Base-by-base conservation (phyloP, 2,797 vertebrate species). In the Pipistrellus kuhlii region DNA sequence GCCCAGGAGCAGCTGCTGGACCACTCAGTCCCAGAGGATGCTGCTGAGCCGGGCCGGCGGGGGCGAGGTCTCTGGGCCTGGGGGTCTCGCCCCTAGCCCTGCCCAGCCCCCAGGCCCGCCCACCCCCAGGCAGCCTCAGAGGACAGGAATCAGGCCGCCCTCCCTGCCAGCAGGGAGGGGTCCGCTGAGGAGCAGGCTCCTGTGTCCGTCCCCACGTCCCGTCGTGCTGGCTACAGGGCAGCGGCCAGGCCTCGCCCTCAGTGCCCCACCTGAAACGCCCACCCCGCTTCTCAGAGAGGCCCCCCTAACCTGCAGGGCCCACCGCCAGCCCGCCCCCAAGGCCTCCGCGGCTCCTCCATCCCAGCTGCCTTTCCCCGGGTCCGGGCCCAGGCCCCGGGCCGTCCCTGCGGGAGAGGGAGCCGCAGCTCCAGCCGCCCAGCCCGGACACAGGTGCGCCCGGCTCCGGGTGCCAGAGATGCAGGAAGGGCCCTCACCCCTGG, bases 1-100 rank as follows among this genome's bases (percentile, higher is more conserved):
- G 97, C 96, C 94, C 97, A 92, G 95, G 92, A 96, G 92, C 97
- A 97, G 98, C 97, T 96, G 97, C 80, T 73, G 78, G 72, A 95
- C 95, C 92, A 92, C 97, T 97, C 88, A 75, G 38, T 41, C 38
- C 38, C 38, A 41, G 76, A 94, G 95, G 94, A 97, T 93, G 97
- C 95, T 95, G 97, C 98, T 80, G 96, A 95, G 96, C 96, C 72
- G 75, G 48, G 93, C 96, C 90, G 94, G 0, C 95, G 95, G 0
- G 0, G 69, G 88, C 13, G 0, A 0, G 5, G 71, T 14, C 51
- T 81, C 15, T 2, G 88, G 93, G 6, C 17, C 25, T 18, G 91
- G 69, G 46, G 2, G 5, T 20, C 17, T 27, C 59, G 0, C 0
- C 25, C 32, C 25, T 38, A 21, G 23, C 55, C 55, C 41, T 30